A percentile compares a stretch with the other conserved stretches of the same genome.
These are phyloP conservation scores for Myotis daubentonii DNA, from an alignment of 2,797 vertebrate species.

Conservation along the genomic window DNA sequence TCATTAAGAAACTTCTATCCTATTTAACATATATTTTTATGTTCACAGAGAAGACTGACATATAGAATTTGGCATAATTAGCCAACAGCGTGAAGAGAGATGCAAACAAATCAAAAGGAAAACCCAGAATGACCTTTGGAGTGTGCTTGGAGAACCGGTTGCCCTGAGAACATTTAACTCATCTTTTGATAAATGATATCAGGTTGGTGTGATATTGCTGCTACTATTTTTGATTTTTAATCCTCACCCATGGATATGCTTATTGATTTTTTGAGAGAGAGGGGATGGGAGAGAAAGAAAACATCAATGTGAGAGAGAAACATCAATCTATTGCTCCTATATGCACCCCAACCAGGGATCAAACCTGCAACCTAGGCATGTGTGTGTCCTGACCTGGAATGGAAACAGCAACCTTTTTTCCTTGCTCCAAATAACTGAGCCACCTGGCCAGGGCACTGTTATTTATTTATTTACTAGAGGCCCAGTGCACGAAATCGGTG, in stretches of 20 bases:
- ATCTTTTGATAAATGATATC: not conserved
- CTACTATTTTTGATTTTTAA: not conserved
- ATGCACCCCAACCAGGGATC: not conserved
- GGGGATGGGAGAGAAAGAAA: not conserved
- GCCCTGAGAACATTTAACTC: not conserved
- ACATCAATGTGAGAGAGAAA: not conserved
- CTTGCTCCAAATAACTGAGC: not conserved
- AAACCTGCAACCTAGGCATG: not conserved
- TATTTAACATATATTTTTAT: slow-evolving; percentile 9
- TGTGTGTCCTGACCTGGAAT: not conserved
- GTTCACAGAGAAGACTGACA: not conserved
- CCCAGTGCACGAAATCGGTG: too few species aligned
- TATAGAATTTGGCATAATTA: slow-evolving; percentile 37
- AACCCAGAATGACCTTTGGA: slow-evolving; percentile 29
- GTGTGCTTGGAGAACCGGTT: not conserved
- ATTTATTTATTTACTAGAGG: not conserved
- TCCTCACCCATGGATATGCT: not conserved
- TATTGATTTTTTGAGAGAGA: not conserved
- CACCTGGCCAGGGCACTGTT: not conserved
- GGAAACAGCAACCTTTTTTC: not conserved
- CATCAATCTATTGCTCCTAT: not conserved
- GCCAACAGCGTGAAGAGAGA: not conserved
- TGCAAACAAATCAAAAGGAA: not conserved
- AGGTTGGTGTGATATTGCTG: not conserved
- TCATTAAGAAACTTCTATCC: not conserved